A percentile compares a stretch with the other conserved stretches of the same genome.
Conservation (phyloP, 53 echinoderm and acorn worm species). For the Crossaster papposus region DNA sequence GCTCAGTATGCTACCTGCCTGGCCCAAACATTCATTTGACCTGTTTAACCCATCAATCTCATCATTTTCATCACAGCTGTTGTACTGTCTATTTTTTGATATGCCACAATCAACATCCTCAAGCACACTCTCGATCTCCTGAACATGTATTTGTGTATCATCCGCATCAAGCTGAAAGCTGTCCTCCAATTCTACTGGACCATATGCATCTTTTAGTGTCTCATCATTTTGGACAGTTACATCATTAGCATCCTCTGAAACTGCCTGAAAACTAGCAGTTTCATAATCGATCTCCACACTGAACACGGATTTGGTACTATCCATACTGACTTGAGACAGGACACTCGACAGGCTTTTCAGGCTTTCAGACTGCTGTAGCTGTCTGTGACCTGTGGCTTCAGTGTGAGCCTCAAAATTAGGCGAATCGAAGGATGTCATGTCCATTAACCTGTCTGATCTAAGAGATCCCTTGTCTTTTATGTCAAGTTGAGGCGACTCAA, state of each 20-base stretch:
- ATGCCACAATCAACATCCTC: neutral
- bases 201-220: neutral
- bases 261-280: neutral
- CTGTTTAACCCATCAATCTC: neutral
- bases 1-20: slow-evolving; percentile 16
- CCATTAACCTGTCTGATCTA: neutral
- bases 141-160: neutral
- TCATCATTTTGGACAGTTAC: slow-evolving; percentile 43
- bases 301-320: slow-evolving; percentile 82
- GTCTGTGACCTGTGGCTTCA: neutral
- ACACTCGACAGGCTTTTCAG: slow-evolving; percentile 87
- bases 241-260: slow-evolving; percentile 18
- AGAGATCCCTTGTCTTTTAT: neutral
- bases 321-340: slow-evolving; percentile 75
- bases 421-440: neutral
- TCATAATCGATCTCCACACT: slow-evolving; percentile 67
- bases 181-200: neutral
- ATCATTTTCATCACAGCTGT: neutral
- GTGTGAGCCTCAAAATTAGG: neutral
- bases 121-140: neutral
- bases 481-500: neutral
- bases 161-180: neutral
- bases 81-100: neutral
- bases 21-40: neutral
- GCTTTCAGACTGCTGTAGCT: slow-evolving; percentile 63